phyloP scores from a whole-genome alignment of 1,140 invertebrate species.

The Drosophila ogumai region DNA sequence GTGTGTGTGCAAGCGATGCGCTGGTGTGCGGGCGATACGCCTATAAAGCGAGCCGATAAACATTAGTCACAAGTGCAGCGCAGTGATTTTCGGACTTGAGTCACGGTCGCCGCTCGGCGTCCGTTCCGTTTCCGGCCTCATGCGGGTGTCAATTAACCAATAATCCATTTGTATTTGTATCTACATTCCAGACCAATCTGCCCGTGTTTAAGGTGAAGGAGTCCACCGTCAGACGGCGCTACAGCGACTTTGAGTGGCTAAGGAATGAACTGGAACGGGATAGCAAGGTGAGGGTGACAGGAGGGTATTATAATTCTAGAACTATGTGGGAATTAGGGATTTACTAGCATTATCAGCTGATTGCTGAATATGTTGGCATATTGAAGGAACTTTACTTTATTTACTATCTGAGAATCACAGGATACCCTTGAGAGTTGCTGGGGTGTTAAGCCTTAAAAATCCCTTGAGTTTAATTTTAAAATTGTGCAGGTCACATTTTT shows the following conservation, averaged over 20 bases:
- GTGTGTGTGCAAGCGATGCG: constrained; percentile 9
- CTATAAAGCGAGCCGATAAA: constrained; percentile 65
- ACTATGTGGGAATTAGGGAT: background rate
- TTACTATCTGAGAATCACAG: background rate
- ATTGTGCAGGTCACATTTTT: background rate
- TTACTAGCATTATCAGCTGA: background rate
- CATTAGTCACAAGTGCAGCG: constrained; percentile 71
- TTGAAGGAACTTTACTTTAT: no score
- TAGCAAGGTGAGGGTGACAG: constrained; percentile 92
- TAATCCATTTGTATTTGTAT: background rate
- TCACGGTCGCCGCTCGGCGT: constrained; percentile 33
- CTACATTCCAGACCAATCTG: constrained; percentile 94
- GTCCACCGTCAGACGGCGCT: constrained; percentile 97
- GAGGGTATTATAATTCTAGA: background rate
- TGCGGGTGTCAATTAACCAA: constrained; percentile 44
- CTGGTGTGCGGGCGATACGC: constrained; percentile 55
- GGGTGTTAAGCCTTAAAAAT: background rate
- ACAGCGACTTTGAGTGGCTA: constrained; percentile 99
- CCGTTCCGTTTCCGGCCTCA: constrained; percentile 18
- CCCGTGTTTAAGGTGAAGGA: constrained; percentile 99
- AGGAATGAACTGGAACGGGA: constrained; percentile 99
- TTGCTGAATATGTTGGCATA: background rate
- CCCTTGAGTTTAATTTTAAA: background rate
- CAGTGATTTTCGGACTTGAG: constrained; percentile 47
- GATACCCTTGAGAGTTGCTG: background rate